Conservation (phyloP, 2,113 vertebrate genomes). For the Sturnira hondurensis region DNA sequence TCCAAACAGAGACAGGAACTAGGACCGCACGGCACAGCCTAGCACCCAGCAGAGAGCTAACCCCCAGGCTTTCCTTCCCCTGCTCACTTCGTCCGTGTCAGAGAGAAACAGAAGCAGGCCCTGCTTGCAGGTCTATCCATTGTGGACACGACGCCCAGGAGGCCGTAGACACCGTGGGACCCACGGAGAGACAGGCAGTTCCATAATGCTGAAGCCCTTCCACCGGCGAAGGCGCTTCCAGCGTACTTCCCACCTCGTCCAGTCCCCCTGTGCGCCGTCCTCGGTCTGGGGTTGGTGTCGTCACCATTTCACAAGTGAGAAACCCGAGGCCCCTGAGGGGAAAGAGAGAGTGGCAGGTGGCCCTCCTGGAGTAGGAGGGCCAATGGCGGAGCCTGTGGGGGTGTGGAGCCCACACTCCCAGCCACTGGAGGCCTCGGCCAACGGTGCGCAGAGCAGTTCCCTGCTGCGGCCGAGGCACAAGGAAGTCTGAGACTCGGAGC, state of each 20-base stretch:
- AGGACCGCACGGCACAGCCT: neutral
- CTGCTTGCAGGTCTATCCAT: accelerated
- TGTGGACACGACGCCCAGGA: accelerated
- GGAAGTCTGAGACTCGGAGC: accelerated
- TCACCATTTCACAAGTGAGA: neutral
- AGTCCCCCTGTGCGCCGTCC: accelerated
- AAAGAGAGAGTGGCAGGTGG: no score
- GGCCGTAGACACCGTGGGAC: accelerated
- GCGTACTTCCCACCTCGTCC: accelerated
- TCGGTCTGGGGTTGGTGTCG: accelerated
- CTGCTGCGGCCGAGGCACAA: accelerated
- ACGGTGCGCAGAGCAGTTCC: accelerated
- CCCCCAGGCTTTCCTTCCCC: neutral
- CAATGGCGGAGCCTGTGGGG: accelerated
- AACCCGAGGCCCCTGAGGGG: accelerated
- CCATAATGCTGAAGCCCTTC: accelerated
- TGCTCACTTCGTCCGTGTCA: neutral
- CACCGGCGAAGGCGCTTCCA: accelerated
- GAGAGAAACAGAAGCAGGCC: neutral
- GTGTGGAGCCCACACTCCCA: neutral
- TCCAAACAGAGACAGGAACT: accelerated
- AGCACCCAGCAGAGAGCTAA: accelerated
- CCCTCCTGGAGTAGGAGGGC: neutral
- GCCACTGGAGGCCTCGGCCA: accelerated
- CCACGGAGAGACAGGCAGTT: neutral